Evolutionary conservation across 2,797 vertebrate genomes (phyloP), one percentile per base, ranked within the genome.

Genomic region (Jordanella pulchra): DNA sequence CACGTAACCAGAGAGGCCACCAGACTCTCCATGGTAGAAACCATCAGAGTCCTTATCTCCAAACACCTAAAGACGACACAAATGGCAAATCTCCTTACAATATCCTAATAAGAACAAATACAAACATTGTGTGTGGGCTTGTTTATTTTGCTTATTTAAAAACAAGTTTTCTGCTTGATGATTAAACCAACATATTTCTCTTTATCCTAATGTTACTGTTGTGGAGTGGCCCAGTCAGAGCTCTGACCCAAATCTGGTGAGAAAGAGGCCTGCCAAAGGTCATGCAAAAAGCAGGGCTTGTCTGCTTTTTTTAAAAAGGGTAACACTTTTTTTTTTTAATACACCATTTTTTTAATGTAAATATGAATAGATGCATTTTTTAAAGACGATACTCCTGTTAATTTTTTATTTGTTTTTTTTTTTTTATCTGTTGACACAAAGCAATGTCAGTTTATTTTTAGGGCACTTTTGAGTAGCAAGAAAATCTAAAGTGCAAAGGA

Each of bases 41-140:
- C 97, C 97, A 64, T 99, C 97, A 0, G 89, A 86, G 30, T 99
- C 98, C 89, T 95, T 96, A 89, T 97, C 96, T 56, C 97, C 98
- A 81, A 87, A 95, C 44, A 99, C 94, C 97, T 99, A 30, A 51
- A 3, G 75, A 67, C 67, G 1, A 67, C 28, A 85, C 21, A 76
- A 0, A 63, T 4, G 7, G 28, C 17, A 14, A 0, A 1, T 47
- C 68, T 75, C 10, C 25, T 7, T 53, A 10, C 9, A 53, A 53
- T 2, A 11, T 25, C 51, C 21, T 53, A 10, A 53, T 10, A n/a
- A 12, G 51, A 3, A 10, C 12, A 25, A 53, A 50, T 50, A 50
- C 18, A 50, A 50, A 2, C 50, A 3, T n/a, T n/a, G 50, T 51
- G 50, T 51, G 50, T 51, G 21, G 4, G 47, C 21, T 21, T n/a